phyloP scores from a whole-genome alignment of 2,113 vertebrate genomes.

The Alligator sinensis region DNA sequence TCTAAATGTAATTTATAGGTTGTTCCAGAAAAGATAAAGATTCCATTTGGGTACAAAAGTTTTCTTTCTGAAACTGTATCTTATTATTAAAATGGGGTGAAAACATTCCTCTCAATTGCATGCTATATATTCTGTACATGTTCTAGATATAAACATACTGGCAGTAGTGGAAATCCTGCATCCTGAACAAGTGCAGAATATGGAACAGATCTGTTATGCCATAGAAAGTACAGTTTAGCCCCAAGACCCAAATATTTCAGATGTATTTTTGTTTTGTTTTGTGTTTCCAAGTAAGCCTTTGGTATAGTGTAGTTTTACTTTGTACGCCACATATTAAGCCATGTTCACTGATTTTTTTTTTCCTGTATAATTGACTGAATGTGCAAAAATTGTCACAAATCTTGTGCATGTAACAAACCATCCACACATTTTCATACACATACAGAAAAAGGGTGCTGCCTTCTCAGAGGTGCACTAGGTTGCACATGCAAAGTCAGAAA shows the following conservation, averaged over 20 bases:
- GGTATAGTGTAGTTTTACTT: background rate
- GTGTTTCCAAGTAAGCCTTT: constrained; percentile 51
- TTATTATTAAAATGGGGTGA: constrained; percentile 11
- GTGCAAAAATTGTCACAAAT: background rate
- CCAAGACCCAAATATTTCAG: background rate
- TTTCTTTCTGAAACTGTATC: constrained; percentile 34
- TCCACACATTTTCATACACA: background rate
- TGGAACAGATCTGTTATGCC: background rate
- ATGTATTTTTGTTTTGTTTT: constrained; percentile 34
- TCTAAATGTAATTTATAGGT: constrained; percentile 82
- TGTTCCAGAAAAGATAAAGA: constrained; percentile 86
- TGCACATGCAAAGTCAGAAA: background rate
- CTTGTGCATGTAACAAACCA: background rate
- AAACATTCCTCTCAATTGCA: constrained; percentile 34
- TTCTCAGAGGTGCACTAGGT: background rate
- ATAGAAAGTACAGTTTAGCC: constrained; percentile 45
- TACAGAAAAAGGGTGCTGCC: background rate
- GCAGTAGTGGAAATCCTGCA: background rate
- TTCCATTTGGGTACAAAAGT: constrained; percentile 43
- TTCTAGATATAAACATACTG: constrained; percentile 20
- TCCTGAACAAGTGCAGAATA: background rate
- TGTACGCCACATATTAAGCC: constrained; percentile 11
- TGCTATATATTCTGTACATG: background rate
- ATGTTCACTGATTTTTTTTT: constrained; percentile 1
- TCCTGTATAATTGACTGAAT: background rate